Percentiles rank a stretch among this genome's conserved stretches.
phyloP scores from a whole-genome alignment of 2,888 invertebrate genomes.

The Macrosiphum euphorbiae region DNA sequence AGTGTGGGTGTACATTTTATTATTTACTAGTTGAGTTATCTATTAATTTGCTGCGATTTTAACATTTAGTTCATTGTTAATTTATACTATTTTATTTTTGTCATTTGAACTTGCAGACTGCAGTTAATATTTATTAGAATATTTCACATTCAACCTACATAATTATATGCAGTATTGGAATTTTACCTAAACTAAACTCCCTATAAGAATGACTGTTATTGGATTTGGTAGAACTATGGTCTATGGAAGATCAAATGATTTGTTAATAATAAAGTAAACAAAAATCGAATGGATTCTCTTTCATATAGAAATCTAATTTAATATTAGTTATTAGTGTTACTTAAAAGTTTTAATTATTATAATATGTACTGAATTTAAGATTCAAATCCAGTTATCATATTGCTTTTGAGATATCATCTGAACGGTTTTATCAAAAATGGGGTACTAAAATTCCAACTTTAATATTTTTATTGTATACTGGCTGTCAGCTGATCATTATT shows the following conservation, averaged over 20 bases:
- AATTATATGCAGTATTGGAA: neutral
- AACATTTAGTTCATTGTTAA: neutral
- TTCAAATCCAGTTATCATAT: neutral
- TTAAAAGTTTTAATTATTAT: neutral
- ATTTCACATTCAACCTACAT: neutral
- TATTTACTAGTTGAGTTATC: neutral
- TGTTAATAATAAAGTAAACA: neutral
- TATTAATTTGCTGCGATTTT: neutral
- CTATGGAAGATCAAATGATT: neutral
- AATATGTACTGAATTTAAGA: neutral
- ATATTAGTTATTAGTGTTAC: neutral
- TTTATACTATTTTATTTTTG: neutral
- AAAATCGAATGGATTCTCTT: neutral
- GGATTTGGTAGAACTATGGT: too few species aligned
- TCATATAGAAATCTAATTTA: neutral
- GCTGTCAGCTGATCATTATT: neutral
- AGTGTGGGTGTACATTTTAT: neutral
- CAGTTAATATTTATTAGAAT: neutral
- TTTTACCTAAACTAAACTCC: neutral
- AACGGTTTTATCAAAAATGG: neutral
- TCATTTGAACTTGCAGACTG: neutral
- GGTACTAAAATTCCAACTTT: neutral
- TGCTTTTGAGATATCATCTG: neutral
- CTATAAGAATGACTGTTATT: neutral
- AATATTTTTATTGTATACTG: neutral